Evolutionary conservation across 37 sponge, comb jelly and placozoan genomes (phyloP).

Genomic region (Aplysina aerophoba): DNA sequence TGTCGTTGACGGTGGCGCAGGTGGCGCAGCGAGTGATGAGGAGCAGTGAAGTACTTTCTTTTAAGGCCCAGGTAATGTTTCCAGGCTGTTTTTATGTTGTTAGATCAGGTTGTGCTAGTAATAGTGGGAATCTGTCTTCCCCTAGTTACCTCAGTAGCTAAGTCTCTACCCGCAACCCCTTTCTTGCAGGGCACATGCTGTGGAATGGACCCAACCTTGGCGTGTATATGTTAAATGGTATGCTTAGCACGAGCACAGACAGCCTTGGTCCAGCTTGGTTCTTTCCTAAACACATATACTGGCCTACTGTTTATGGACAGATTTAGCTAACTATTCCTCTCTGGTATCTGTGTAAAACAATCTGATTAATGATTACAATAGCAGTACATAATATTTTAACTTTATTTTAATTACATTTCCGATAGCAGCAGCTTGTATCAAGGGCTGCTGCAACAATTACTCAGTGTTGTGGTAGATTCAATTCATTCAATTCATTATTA

Average conservation of each 20-base stretch:
- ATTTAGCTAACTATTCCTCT: too few species aligned
- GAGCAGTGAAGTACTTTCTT: constrained; percentile 3
- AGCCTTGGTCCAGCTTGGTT: constrained; percentile 1
- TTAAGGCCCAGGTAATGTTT: not conserved
- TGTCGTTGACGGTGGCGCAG: not conserved
- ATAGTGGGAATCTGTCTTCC: not conserved
- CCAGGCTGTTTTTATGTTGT: too few species aligned
- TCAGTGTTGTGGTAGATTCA: constrained; percentile 12
- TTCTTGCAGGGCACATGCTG: constrained; percentile 12
- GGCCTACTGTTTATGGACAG: too few species aligned
- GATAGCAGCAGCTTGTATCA: not conserved
- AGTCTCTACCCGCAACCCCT: not conserved
- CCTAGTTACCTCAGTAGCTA: not conserved
- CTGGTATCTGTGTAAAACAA: too few species aligned
- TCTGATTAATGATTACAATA: too few species aligned
- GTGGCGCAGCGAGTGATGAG: not conserved
- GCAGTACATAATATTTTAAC: constrained; percentile 3
- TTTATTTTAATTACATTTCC: not conserved
- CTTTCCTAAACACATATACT: too few species aligned
- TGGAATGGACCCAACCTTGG: too few species aligned
- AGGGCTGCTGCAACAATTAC: not conserved
- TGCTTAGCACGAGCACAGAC: constrained; percentile 1
- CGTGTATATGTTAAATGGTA: not conserved
- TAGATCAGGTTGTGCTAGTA: not conserved
- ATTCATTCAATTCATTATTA: too few species aligned